Evolutionary conservation across 2,888 invertebrate species (phyloP), one percentile per base, ranked within the genome.

Genomic region (Platynereis dumerilii): DNA sequence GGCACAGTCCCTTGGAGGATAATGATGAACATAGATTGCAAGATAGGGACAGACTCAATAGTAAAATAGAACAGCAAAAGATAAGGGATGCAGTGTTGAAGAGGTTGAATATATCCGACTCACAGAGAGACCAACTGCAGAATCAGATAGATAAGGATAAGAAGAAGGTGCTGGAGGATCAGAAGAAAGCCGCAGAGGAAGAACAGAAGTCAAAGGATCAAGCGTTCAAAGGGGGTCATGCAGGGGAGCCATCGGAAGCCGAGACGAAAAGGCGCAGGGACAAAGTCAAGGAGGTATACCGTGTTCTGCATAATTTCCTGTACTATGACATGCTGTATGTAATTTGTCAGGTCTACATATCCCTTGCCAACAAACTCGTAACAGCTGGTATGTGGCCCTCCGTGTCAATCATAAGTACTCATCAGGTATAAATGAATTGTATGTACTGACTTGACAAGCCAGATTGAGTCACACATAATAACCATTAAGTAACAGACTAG

Each of bases 211-310:
- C 48, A 5, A 56, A 62, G 26, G 34, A 42, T 26, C 22, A 53
- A n/a, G 28, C 45, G 22, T 48, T 34, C 22, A 54, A 28, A 7
- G 62, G 65, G 52, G 60, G 62, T 39, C 64, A 69, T 58, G 64
- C 48, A 1, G 58, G 54, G 2, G 58, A 52, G 34, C 58, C 57
- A 45, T 34, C 39, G 22, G 66, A 59, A 44, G 57, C 58, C 26
- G 64, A 64, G 29, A 29, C 53, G 15, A 64, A 58, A 26, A 60
- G 56, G 58, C 58, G 58, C 34, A 28, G 64, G 39, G 60, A 65
- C n/a, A 69, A 67, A 65, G 57, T 69, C 15, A 56, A 67, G 58
- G 64, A 69, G 67, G 69, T 69, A 28, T 34, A 42, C 17, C 12
- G 55, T 26, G 5, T 7, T 58, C 58, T 58, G 22, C n/a, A n/a